Conservation (phyloP, 2,888 invertebrate genomes). For the Byasa hedistus region DNA sequence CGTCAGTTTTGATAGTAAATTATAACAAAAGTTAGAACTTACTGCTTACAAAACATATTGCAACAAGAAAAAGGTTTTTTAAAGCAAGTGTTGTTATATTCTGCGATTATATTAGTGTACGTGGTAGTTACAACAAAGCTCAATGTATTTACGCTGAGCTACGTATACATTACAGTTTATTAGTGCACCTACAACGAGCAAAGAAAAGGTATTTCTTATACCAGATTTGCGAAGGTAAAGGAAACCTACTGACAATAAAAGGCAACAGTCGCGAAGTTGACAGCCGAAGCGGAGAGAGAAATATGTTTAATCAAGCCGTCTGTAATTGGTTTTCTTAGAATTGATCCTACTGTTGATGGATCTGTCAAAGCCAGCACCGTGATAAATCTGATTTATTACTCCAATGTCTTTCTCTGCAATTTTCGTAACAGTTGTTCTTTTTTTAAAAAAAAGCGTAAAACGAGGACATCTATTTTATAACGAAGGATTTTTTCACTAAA, state of each 20-base stretch:
- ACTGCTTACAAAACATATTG: no score
- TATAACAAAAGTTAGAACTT: no score
- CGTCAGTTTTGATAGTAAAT: no score
- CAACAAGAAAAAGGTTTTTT: neutral
- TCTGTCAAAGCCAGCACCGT: slow-evolving; percentile 16
- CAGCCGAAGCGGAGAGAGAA: slow-evolving; percentile 6
- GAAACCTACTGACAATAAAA: neutral
- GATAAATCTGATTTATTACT: slow-evolving; percentile 29
- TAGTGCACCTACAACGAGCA: no score
- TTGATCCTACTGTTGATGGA: slow-evolving; percentile 25
- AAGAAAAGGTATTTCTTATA: neutral
- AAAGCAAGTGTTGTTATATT: neutral
- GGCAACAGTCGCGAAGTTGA: neutral
- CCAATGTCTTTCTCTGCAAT: slow-evolving; percentile 1
- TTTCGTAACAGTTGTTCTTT: neutral
- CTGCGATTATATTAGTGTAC: no score
- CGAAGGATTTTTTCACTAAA: neutral
- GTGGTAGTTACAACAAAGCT: neutral
- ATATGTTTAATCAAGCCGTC: slow-evolving; percentile 12
- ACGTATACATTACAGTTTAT: neutral
- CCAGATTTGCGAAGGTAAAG: neutral
- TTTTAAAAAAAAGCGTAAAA: neutral
- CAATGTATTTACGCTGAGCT: neutral
- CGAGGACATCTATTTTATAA: neutral
- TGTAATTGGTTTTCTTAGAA: slow-evolving; percentile 15